Evolutionary conservation across 2,113 vertebrate genomes (phyloP).

Genomic region (Ceratotherium simum): DNA sequence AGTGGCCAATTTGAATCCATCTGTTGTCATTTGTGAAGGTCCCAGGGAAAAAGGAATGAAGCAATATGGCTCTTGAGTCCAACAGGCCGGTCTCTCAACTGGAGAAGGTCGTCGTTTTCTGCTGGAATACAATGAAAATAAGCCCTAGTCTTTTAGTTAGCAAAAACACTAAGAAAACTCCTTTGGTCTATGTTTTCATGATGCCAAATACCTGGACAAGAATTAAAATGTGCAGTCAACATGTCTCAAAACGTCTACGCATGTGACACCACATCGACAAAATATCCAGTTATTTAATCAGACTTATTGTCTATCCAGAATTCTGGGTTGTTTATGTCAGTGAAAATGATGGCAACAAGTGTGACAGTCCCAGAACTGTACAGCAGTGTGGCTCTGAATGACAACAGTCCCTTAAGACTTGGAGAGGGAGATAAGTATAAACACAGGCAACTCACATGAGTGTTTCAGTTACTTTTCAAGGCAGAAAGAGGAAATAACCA

Average conservation of each 20-base stretch:
- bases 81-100: not conserved
- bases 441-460: not conserved
- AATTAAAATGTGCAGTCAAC: not conserved
- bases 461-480: not conserved
- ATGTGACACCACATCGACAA: not conserved
- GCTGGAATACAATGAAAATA: not conserved
- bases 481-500: not conserved
- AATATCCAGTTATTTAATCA: not conserved
- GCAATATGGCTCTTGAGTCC: not conserved
- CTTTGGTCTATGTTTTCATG: not conserved
- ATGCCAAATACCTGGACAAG: not conserved
- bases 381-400: not conserved
- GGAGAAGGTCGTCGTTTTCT: not conserved
- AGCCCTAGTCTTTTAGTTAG: not conserved
- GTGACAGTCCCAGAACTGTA: not conserved
- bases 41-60: constrained; percentile 17
- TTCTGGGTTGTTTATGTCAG: not conserved
- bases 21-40: constrained; percentile 57
- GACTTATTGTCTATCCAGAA: not conserved
- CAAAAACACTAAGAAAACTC: not conserved
- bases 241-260: not conserved
- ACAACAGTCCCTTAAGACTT: not conserved
- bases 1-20: constrained; percentile 26
- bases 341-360: not conserved
- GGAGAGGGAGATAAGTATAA: not conserved